Percentiles rank a stretch among this genome's conserved stretches.
Evolutionary conservation across 2,797 vertebrate genomes (phyloP).

Genomic region (Danio kyathit): DNA sequence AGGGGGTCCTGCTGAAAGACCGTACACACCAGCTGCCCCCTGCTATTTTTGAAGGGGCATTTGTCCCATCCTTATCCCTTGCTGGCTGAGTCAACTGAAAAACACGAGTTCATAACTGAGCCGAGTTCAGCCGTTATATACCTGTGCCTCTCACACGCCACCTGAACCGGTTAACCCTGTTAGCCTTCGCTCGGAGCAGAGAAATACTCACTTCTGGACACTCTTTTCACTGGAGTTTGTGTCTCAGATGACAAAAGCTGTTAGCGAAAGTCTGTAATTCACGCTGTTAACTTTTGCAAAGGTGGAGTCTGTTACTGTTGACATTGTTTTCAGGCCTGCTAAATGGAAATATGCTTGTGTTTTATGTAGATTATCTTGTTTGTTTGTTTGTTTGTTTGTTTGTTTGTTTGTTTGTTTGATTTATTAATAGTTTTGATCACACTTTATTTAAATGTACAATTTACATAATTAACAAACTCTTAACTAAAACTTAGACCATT

Average conservation of each 20-base stretch:
- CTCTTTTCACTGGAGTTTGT: neutral
- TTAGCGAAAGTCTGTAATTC: too few species aligned
- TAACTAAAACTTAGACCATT: too few species aligned
- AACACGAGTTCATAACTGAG: constrained; percentile 58
- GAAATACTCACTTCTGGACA: neutral
- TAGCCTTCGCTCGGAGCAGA: neutral
- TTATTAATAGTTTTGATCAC: too few species aligned
- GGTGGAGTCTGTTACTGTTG: neutral
- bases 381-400: too few species aligned
- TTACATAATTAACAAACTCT: too few species aligned
- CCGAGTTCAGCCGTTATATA: neutral
- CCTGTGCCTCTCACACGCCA: constrained; percentile 14
- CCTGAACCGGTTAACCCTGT: constrained; percentile 37
- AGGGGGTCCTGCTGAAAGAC: constrained; percentile 83
- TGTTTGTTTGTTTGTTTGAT: too few species aligned
- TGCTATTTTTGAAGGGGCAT: constrained; percentile 87
- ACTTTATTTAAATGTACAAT: too few species aligned
- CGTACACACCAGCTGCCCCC: constrained; percentile 83
- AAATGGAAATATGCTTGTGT: neutral
- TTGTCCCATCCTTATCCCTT: constrained; percentile 82
- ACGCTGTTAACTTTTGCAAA: neutral
- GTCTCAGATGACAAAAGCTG: neutral
- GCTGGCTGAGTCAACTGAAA: constrained; percentile 82
- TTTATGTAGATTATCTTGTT: too few species aligned
- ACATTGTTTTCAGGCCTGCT: too few species aligned